Evolutionary conservation across 2,797 vertebrate species (phyloP).

Genomic region (Pseudochirops corinnae): DNA sequence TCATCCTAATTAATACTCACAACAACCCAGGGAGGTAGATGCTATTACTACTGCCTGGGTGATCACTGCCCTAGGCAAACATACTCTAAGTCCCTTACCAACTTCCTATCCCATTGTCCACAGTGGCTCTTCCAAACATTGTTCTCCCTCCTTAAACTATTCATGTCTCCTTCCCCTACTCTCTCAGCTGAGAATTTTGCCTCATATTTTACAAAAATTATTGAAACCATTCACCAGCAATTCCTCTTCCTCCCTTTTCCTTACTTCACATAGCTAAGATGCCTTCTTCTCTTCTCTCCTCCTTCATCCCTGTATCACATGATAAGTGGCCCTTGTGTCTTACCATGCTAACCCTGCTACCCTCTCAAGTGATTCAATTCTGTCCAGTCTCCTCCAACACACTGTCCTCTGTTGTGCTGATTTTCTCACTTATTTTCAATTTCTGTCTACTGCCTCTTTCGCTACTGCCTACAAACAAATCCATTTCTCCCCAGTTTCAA

Average conservation of each 20-base stretch:
- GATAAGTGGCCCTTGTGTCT: background rate
- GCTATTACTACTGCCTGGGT: background rate
- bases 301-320: background rate
- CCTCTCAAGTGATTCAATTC: background rate
- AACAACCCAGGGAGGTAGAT: background rate
- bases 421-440: background rate
- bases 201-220: background rate
- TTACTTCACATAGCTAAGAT: background rate
- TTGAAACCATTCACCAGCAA: background rate
- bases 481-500: background rate
- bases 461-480: background rate
- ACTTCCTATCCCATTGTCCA: background rate
- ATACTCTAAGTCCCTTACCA: background rate
- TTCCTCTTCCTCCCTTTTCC: background rate
- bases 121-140: background rate
- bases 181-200: background rate
- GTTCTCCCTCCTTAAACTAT: background rate
- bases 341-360: background rate
- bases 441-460: background rate
- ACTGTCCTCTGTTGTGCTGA: too few species aligned
- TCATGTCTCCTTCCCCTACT: background rate
- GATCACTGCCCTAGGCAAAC: background rate
- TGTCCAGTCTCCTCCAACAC: background rate
- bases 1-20: background rate
- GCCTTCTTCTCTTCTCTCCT: background rate